Conservation (phyloP, 2,797 vertebrate genomes). For the Melanotaenia pygmaea region DNA sequence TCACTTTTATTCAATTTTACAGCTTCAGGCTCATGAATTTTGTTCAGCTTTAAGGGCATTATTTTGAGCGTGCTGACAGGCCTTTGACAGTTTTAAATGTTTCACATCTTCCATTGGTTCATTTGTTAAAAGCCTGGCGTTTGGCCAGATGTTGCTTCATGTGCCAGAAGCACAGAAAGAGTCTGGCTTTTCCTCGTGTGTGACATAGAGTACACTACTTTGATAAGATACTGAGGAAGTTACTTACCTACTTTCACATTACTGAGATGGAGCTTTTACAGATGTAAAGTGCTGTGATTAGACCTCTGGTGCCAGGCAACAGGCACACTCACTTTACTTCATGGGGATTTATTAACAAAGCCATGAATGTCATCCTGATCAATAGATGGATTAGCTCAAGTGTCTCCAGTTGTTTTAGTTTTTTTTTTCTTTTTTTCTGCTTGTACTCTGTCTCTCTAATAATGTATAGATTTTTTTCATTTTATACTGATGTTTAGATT, state of each 20-base stretch:
- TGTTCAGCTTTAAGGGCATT: slow-evolving; percentile 65
- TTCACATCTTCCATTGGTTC: slow-evolving; percentile 63
- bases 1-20: slow-evolving; percentile 66
- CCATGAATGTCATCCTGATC: slow-evolving; percentile 68
- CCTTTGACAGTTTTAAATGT: slow-evolving; percentile 68
- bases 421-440: no score
- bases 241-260: slow-evolving; percentile 52
- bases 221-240: slow-evolving; percentile 44
- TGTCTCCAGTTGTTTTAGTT: slow-evolving; percentile 23
- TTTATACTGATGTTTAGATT: slow-evolving; percentile 7
- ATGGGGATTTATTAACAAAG: slow-evolving; percentile 48
- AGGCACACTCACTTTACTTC: slow-evolving; percentile 56
- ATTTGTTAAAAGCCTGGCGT: slow-evolving; percentile 76
- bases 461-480: neutral
- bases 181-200: slow-evolving; percentile 33
- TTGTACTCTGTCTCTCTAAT: slow-evolving; percentile 9
- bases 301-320: slow-evolving; percentile 41
- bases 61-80: slow-evolving; percentile 68
- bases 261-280: slow-evolving; percentile 50
- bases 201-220: slow-evolving; percentile 29
- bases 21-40: slow-evolving; percentile 64
- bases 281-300: slow-evolving; percentile 65
- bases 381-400: slow-evolving; percentile 62
- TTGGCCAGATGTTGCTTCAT: slow-evolving; percentile 60
- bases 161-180: slow-evolving; percentile 44